These are phyloP conservation scores for Trissonchulus sp. DNA, from an alignment of 2,888 invertebrate genomes.

Conservation along the genomic window DNA sequence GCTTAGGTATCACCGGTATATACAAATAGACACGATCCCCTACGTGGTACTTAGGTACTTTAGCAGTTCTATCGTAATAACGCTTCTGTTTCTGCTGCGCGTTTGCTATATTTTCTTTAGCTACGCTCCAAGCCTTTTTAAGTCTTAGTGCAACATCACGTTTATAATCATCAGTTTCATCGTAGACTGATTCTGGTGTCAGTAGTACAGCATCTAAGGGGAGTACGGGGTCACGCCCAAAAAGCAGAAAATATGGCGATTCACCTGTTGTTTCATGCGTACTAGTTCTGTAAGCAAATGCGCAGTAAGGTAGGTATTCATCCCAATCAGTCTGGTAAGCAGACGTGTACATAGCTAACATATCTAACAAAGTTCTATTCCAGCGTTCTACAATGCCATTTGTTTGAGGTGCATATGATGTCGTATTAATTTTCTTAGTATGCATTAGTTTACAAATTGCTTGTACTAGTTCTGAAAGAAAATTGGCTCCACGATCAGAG, in stretches of 20 bases:
- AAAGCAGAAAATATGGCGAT: conserved; percentile 29
- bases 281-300: conserved; percentile 32
- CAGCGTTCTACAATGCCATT: conserved; percentile 35
- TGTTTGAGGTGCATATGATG: conserved; percentile 33
- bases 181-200: not conserved
- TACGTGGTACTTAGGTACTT: not conserved
- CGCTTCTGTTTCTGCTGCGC: conserved; percentile 6
- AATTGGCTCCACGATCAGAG: conserved; percentile 1
- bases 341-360: conserved; percentile 22
- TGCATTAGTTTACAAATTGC: not conserved
- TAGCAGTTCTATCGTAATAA: not conserved
- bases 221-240: conserved; percentile 10
- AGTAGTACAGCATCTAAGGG: conserved; percentile 12
- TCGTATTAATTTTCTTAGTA: conserved; percentile 2
- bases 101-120: not conserved
- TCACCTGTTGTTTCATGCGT: conserved; percentile 29
- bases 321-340: conserved; percentile 33
- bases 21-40: conserved; percentile 8
- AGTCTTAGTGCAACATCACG: not conserved
- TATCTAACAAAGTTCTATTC: conserved; percentile 32
- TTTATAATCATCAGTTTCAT: not conserved
- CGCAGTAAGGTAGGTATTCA: conserved; percentile 28
- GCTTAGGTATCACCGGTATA: not conserved
- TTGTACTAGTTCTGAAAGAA: not conserved
- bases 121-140: not conserved